Conservation (phyloP, 2,113 vertebrate genomes). For the Ciconia boyciana region DNA sequence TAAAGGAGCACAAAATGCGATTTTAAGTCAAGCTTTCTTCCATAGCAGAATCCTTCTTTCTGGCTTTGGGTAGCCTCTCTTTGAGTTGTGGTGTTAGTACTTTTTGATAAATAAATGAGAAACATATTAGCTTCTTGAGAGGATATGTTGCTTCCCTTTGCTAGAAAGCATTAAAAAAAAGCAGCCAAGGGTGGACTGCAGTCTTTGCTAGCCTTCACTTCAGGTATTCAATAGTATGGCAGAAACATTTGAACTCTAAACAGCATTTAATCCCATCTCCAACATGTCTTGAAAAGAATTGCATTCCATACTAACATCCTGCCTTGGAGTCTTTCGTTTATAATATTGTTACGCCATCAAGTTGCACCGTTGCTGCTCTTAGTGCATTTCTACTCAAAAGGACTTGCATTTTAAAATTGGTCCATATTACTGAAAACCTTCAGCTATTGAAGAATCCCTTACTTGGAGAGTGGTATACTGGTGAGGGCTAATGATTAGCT, state of each 20-base stretch:
- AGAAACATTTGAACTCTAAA: neutral
- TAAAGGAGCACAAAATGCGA: neutral
- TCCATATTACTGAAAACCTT: neutral
- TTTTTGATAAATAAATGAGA: neutral
- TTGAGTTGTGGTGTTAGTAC: neutral
- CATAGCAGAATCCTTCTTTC: neutral
- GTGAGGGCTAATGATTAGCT: neutral
- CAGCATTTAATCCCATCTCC: neutral
- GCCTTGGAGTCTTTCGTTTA: neutral
- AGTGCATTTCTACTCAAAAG: neutral
- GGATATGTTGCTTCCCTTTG: neutral
- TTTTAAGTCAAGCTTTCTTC: neutral
- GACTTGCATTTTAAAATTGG: neutral
- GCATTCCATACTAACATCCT: neutral
- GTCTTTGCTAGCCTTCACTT: neutral
- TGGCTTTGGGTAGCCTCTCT: neutral
- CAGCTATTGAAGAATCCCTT: neutral
- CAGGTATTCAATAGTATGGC: neutral
- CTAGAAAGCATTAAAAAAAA: neutral
- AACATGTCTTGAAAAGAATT: neutral
- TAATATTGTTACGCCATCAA: neutral
- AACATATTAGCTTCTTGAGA: neutral
- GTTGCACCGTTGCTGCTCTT: neutral
- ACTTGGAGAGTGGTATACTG: neutral
- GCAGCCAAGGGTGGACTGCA: neutral